A percentile compares a stretch with the other conserved stretches of the same genome.
These are phyloP conservation scores for Trialeurodes vaporariorum DNA, from an alignment of 1,140 invertebrate species.

Conservation along the genomic window DNA sequence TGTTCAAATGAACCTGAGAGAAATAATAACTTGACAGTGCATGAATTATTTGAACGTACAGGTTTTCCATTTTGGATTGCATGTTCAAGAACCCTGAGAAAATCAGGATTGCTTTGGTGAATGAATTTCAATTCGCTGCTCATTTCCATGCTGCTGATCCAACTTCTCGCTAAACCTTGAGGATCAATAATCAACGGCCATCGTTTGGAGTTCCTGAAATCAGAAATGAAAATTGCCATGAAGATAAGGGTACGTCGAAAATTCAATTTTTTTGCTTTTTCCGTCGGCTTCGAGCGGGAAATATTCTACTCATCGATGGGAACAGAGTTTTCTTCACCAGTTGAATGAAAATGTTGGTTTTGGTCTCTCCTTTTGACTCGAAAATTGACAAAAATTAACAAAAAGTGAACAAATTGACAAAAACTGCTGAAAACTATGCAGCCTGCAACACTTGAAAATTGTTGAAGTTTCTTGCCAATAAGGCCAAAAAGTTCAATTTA, in stretches of 20 bases:
- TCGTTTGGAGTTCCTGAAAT: conserved; percentile 58
- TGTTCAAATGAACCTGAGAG: too few relatives aligned
- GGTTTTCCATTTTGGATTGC: conserved; percentile 88
- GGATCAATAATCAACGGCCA: conserved; percentile 93
- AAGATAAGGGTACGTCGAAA: conserved; percentile 2
- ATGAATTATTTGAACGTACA: too few relatives aligned
- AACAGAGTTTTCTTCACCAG: too few relatives aligned
- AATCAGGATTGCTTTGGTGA: conserved; percentile 67
- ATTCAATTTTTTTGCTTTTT: conserved; percentile 9
- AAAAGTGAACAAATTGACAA: too few relatives aligned
- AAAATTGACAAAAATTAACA: too few relatives aligned
- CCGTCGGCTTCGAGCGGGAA: conserved; percentile 1
- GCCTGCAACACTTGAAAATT: too few relatives aligned
- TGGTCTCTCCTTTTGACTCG: too few relatives aligned
- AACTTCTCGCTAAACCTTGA: conserved; percentile 86
- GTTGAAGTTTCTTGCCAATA: too few relatives aligned
- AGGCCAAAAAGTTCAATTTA: too few relatives aligned
- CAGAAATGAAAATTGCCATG: conserved; percentile 8
- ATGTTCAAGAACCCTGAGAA: conserved; percentile 76
- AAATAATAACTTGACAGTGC: too few relatives aligned
- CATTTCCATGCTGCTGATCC: conserved; percentile 90
- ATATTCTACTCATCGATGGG: conserved; percentile 1
- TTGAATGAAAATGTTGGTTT: too few relatives aligned
- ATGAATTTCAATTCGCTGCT: conserved; percentile 71
- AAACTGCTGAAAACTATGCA: too few relatives aligned